These are phyloP conservation scores for Athene noctua DNA, from an alignment of 2,113 vertebrate species.

Conservation along the genomic window DNA sequence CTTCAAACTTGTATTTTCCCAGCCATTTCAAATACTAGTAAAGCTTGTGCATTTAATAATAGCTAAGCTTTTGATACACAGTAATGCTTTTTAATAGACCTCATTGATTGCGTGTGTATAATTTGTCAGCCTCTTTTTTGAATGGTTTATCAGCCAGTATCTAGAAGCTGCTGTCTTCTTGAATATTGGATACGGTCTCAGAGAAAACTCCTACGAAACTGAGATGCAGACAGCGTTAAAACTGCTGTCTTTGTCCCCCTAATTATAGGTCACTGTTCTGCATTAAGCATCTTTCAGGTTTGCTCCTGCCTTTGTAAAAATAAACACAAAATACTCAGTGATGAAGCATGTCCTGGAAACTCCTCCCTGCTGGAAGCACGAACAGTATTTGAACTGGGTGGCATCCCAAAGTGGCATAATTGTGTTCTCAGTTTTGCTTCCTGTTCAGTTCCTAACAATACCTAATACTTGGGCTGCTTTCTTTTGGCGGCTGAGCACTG, in stretches of 20 bases:
- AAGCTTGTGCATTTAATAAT: not conserved
- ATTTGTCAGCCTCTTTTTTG: not conserved
- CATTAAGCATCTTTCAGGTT: not conserved
- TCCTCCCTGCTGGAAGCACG: not conserved
- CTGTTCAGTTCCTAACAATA: slow-evolving; percentile 4
- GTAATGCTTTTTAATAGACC: not conserved
- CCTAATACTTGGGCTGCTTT: slow-evolving; percentile 8
- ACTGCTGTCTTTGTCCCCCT: not conserved
- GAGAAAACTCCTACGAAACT: not conserved
- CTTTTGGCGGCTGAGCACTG: slow-evolving; percentile 17
- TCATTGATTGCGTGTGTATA: not conserved
- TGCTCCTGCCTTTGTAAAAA: not conserved
- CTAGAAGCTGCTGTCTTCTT: rapidly evolving
- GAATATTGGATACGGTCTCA: not conserved
- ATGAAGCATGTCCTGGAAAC: not conserved
- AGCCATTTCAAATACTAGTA: not conserved
- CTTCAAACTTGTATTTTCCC: not conserved
- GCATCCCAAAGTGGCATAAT: not conserved
- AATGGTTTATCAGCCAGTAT: not conserved
- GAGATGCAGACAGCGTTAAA: not conserved
- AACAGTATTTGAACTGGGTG: not conserved
- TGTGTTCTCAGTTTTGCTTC: not conserved
- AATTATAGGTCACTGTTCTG: not conserved
- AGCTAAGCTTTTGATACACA: not conserved
- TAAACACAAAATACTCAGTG: not conserved